phyloP scores from a whole-genome alignment of 2,888 invertebrate genomes.

The Cactoblastis cactorum region DNA sequence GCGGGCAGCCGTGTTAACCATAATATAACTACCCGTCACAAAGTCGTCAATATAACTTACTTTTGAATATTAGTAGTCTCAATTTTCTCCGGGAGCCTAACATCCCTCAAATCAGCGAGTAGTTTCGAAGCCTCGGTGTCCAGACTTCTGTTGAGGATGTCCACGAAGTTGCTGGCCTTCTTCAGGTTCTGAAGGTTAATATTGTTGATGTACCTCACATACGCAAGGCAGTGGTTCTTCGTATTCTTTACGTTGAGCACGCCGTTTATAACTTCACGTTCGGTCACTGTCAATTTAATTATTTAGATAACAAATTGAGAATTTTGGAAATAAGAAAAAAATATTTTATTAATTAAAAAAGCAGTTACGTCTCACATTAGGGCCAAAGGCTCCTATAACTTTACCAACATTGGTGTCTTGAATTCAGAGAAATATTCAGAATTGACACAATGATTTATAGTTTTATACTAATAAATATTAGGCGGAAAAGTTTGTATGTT shows the following conservation, averaged over 20 bases:
- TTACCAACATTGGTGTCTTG: no score
- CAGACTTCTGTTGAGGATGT: conserved; percentile 93
- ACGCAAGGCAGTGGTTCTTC: conserved; percentile 96
- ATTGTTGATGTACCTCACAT: conserved; percentile 97
- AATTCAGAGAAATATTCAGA: background rate
- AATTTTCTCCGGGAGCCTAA: conserved; percentile 92
- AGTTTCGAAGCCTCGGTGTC: conserved; percentile 96
- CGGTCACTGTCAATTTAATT: conserved; percentile 92
- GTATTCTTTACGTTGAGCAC: conserved; percentile 95
- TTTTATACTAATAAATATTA: no score
- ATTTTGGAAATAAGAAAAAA: no score
- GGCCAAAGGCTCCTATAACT: no score
- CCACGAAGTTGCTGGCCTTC: conserved; percentile 96
- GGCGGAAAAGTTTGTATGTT: no score
- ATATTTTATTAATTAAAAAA: no score
- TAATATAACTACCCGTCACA: no score
- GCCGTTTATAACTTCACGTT: conserved; percentile 98
- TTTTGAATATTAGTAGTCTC: conserved; percentile 93
- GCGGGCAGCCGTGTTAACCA: no score
- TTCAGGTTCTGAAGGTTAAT: conserved; percentile 97
- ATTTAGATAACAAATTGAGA: no score
- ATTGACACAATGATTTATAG: no score
- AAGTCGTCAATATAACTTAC: no score
- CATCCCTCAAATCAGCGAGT: conserved; percentile 92
- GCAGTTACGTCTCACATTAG: no score